Base-by-base conservation (phyloP, 2,888 invertebrate species). In the Eledone cirrhosa region DNA sequence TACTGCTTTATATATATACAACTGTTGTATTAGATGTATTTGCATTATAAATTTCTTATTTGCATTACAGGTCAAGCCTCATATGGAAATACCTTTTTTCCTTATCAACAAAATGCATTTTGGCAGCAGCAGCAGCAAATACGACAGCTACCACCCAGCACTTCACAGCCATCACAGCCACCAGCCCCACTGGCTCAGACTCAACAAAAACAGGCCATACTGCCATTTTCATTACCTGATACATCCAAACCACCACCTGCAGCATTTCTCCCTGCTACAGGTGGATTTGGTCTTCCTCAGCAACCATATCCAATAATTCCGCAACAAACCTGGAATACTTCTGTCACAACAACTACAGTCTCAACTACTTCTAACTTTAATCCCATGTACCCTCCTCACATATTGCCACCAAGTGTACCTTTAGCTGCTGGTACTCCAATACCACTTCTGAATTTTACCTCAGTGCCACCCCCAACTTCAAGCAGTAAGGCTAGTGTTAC, bases 391-490 rank as follows among this genome's bases (percentile, higher is more conserved):
- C 41, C 72, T 2, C 72, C 31, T 48, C 27, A 33, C 22, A 47
- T 48, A 48, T 24, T 47, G 24, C 48, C 76, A 47, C 48, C 76
- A 24, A 76, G 76, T 24, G 27, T 76, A 22, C 48, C 76, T 27
- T 27, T 76, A 33, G 76, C 76, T 29, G 76, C 76, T 33, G 72
- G 72, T 2, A 13, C 72, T 11, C 65, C 67, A 2, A 33, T 65
- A 67, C 78, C 41, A 14, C 77, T 72, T n/a, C 14, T 77, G 16
- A 78, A 77, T 48, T 85, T 84, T 72, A 82, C 76, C 72, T 80
- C 82, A 29, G 72, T 72, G 41, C 84, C 84, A 2, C 80, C 80
- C 8, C 84, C 83, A 53, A 81, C 83, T 80, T 76, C 74, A 22
- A 41, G 41, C 3, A 72, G 8, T 41, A 72, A 72, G 19, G 31